Conservation (phyloP, 2,888 invertebrate genomes). For the Baronia brevicornis region DNA sequence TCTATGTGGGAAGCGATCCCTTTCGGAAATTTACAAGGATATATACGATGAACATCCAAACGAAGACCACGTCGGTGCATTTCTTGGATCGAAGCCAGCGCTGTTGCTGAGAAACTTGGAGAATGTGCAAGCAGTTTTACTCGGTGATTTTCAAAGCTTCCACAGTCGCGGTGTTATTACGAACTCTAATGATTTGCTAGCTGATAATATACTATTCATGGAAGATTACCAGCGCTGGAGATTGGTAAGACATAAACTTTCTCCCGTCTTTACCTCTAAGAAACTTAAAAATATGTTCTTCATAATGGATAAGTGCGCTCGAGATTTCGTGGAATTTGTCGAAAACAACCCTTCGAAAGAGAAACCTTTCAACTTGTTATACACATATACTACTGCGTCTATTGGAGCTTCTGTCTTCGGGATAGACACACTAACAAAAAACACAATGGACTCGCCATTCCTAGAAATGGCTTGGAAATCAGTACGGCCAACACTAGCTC, state of each 20-base stretch:
- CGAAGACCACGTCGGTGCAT: conserved; percentile 34
- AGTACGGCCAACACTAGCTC: conserved; percentile 24
- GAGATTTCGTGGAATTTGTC: conserved; percentile 39
- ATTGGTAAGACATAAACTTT: conserved; percentile 46
- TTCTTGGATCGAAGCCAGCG: conserved; percentile 31
- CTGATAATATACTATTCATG: conserved; percentile 43
- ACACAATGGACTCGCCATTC: conserved; percentile 49
- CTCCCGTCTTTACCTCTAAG: conserved; percentile 48
- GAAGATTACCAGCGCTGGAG: conserved; percentile 49
- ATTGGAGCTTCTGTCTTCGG: conserved; percentile 60
- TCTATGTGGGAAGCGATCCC: conserved; percentile 31
- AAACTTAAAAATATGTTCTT: conserved; percentile 58
- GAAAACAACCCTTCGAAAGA: conserved; percentile 26
- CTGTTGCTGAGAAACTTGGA: conserved; percentile 40
- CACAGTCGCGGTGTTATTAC: conserved; percentile 36
- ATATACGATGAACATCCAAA: conserved; percentile 35
- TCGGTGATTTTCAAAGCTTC: conserved; percentile 45
- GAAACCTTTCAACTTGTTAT: conserved; percentile 37
- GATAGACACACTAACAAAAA: conserved; percentile 42
- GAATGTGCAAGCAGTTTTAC: conserved; percentile 41
- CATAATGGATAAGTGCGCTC: conserved; percentile 41
- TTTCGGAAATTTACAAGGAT: conserved; percentile 39
- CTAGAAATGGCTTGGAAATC: conserved; percentile 40
- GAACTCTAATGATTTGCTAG: conserved; percentile 39
- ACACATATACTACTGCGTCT: conserved; percentile 43